These are phyloP conservation scores for Cyprinodon variegatus DNA, from an alignment of 2,113 vertebrate genomes.

Conservation along the genomic window DNA sequence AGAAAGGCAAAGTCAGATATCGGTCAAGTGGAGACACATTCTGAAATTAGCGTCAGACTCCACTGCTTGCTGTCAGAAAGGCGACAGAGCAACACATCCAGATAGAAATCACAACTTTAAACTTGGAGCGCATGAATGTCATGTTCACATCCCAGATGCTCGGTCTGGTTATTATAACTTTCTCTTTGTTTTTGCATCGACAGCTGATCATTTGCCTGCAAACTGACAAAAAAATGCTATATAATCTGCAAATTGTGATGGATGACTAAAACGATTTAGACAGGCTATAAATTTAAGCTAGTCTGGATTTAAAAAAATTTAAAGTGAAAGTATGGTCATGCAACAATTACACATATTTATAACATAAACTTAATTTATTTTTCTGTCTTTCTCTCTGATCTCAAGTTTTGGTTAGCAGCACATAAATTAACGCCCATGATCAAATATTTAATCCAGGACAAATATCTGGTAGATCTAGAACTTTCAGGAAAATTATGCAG, in stretches of 20 bases:
- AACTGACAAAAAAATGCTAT: not conserved
- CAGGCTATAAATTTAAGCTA: not conserved
- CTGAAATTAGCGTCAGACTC: not conserved
- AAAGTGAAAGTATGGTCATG: not conserved
- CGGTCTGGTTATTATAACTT: not conserved
- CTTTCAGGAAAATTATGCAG: no score
- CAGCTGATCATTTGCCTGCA: not conserved
- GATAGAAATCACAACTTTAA: not conserved
- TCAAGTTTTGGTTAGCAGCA: no score
- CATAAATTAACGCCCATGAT: no score
- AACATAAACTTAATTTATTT: not conserved
- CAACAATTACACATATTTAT: not conserved
- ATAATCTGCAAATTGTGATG: not conserved
- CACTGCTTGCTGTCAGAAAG: not conserved
- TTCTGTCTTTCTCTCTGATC: no score
- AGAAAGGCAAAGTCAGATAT: constrained; percentile 22
- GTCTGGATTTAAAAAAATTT: not conserved
- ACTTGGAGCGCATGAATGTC: not conserved
- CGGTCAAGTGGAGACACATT: constrained; percentile 33
- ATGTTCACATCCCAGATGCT: not conserved
- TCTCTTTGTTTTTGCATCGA: not conserved
- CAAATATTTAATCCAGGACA: no score
- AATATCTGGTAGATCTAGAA: no score
- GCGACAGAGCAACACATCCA: not conserved
- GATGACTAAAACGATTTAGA: not conserved